Evolutionary conservation across 2,113 vertebrate genomes (phyloP), one percentile per base, ranked within the genome.

Genomic region (Empidonax alnorum): DNA sequence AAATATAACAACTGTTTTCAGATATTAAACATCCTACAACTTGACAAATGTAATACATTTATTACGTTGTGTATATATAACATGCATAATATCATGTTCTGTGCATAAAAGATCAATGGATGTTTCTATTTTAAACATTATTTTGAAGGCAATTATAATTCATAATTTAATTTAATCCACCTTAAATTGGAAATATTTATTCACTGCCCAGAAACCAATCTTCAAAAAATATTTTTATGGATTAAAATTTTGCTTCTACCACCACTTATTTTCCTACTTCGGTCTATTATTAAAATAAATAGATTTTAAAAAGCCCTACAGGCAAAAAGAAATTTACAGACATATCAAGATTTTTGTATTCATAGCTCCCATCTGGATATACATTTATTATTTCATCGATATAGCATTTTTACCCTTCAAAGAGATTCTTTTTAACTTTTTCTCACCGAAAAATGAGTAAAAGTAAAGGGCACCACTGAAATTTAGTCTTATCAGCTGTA

Each of bases 141-240:
- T 82, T 95, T 94, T 86, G 75, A 92, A 93, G 41, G 46, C 1
- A 17, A 92, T 67, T 82, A 84, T 94, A 96, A 96, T 92, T 91
- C 47, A 53, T 80, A 30, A 97, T 96, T 97, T 95, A 96, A 96
- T 95, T 96, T 81, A 97, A 96, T 96, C 80, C 65, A 82, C 52
- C 39, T 82, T 90, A 84, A 95, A 55, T 83, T 50, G 41, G 73
- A 93, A 58, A 86, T 73, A 66, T 88, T 89, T 94, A 88, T 85
- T 80, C 84, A 82, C 68, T 78, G 69, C 46, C 90, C 35, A 89
- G 77, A 90, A 97, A 97, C 94, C 79, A 95, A 80, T 58, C 37
- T 77, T 85, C 82, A 25, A 41, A 73, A 68, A 91, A 86, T 67
- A 39, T 24, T 25, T 89, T 37, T 17, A 37, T 74, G 78, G 47